Conservation (phyloP, 1,140 invertebrate species). For the Doryteuthis pealeii region DNA sequence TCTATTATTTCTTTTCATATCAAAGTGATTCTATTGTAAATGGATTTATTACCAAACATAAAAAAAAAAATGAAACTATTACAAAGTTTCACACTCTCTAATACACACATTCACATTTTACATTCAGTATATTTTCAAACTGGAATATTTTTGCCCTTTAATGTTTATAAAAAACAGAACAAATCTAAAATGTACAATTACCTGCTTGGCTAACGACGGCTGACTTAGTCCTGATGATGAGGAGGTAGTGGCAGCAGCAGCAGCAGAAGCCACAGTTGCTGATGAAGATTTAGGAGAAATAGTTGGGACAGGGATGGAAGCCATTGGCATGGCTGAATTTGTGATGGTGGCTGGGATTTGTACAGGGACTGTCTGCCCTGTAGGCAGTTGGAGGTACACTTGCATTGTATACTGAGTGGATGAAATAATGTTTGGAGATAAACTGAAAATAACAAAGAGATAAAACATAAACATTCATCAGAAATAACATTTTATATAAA, state of each 20-base stretch:
- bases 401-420: conserved; percentile 33
- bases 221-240: background rate
- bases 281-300: background rate
- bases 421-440: background rate
- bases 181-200: background rate
- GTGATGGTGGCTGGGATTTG: conserved; percentile 49
- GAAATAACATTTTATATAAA: background rate
- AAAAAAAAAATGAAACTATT: too few relatives aligned
- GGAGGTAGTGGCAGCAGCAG: conserved; percentile 10
- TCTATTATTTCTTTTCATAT: too few relatives aligned
- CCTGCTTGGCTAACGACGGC: conserved; percentile 19
- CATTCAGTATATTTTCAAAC: too few relatives aligned
- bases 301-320: conserved; percentile 13
- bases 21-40: too few relatives aligned
- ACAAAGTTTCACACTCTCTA: too few relatives aligned
- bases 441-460: background rate
- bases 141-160: too few relatives aligned
- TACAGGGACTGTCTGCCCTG: conserved; percentile 52
- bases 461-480: background rate
- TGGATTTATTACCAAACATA: too few relatives aligned
- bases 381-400: conserved; percentile 52
- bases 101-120: too few relatives aligned
- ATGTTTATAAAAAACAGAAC: too few relatives aligned
- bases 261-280: conserved; percentile 13
- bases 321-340: conserved; percentile 24